phyloP scores from a whole-genome alignment of 2,888 invertebrate species.

The Chromoteleia sp. region DNA sequence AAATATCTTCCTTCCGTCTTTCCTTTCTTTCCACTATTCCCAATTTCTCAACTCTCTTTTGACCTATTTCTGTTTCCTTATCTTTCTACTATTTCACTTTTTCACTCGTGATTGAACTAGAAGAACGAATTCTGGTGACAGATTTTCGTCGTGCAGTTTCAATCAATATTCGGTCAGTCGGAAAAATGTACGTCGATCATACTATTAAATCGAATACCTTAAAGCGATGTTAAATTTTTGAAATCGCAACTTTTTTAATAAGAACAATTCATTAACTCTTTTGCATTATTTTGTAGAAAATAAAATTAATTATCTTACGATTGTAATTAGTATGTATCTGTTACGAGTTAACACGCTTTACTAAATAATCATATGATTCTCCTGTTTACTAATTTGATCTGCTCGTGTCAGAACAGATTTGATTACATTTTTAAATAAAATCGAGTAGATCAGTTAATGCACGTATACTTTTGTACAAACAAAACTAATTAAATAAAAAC shows the following conservation, averaged over 20 bases:
- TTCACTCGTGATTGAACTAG: constrained; percentile 65
- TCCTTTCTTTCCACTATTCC: constrained; percentile 43
- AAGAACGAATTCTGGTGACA: constrained; percentile 69
- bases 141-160: constrained; percentile 68
- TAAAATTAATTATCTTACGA: too few species aligned
- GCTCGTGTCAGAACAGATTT: too few species aligned
- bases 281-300: too few species aligned
- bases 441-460: too few species aligned
- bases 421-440: too few species aligned
- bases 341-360: too few species aligned
- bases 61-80: constrained; percentile 63
- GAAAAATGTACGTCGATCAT: constrained; percentile 74
- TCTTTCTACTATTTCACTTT: constrained; percentile 62
- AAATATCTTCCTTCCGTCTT: constrained; percentile 66
- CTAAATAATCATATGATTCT: too few species aligned
- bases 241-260: constrained; percentile 38
- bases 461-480: too few species aligned
- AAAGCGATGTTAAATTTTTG: constrained; percentile 66
- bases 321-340: too few species aligned
- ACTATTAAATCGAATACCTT: constrained; percentile 64
- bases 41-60: constrained; percentile 63
- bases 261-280: constrained; percentile 12
- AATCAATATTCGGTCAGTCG: constrained; percentile 71
- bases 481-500: too few species aligned
- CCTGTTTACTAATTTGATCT: too few species aligned